These are phyloP conservation scores for Agrotis clavis DNA, from an alignment of 2,888 invertebrate species.

Conservation along the genomic window DNA sequence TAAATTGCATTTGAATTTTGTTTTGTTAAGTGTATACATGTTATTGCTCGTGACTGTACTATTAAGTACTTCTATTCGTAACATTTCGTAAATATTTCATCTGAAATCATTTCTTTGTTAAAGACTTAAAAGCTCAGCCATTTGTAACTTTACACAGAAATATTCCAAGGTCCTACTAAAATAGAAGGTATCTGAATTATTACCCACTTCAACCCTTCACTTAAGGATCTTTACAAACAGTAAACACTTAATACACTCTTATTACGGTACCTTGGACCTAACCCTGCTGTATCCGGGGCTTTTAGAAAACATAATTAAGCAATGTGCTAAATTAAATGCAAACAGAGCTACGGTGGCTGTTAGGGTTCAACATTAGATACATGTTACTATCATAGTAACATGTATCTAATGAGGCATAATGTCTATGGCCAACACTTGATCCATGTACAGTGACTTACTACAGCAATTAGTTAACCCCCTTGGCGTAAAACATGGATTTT, in stretches of 20 bases:
- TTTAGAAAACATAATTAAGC: conserved; percentile 61
- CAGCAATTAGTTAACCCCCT: too few species aligned
- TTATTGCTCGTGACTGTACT: too few species aligned
- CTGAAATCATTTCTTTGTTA: neutral
- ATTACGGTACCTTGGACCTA: conserved; percentile 6
- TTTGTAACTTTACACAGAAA: neutral
- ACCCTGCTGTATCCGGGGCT: neutral
- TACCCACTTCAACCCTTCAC: conserved; percentile 9
- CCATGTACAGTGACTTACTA: conserved; percentile 51
- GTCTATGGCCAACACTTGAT: conserved; percentile 22
- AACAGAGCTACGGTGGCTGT: conserved; percentile 39
- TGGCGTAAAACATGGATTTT: too few species aligned
- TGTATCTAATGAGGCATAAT: too few species aligned
- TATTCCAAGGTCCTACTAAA: conserved; percentile 20
- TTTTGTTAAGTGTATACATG: too few species aligned
- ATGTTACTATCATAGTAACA: too few species aligned
- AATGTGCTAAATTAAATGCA: conserved; percentile 65
- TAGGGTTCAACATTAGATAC: conserved; percentile 69
- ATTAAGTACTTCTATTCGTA: too few species aligned
- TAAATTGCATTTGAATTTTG: too few species aligned
- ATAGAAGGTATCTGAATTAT: conserved; percentile 21
- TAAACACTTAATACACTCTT: conserved; percentile 20
- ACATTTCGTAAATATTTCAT: neutral
- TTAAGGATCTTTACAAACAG: conserved; percentile 11
- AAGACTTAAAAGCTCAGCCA: neutral